Evolutionary conservation across 2,888 invertebrate species (phyloP).

Genomic region (Ennomos quercinarius): DNA sequence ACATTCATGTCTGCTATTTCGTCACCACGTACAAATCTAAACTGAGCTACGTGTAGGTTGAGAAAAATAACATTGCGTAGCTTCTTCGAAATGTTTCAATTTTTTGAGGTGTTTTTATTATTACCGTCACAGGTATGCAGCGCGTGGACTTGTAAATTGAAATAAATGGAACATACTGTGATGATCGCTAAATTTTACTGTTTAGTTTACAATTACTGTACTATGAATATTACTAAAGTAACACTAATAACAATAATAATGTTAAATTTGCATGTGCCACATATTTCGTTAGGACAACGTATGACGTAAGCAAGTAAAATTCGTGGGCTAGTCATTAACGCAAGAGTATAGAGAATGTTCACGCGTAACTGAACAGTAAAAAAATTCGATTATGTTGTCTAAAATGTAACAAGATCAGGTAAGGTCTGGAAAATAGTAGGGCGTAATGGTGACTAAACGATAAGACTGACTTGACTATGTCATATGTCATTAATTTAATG

Average conservation of each 20-base stretch:
- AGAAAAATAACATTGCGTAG: conserved; percentile 6
- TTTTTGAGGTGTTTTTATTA: conserved; percentile 3
- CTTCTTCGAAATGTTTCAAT: conserved; percentile 15
- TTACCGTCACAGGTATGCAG: not conserved
- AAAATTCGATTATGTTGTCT: too few species aligned
- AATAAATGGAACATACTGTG: too few species aligned
- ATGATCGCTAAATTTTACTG: too few species aligned
- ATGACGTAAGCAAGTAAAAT: conserved; percentile 38
- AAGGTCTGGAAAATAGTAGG: too few species aligned
- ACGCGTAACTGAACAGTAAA: conserved; percentile 23
- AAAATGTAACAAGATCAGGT: too few species aligned
- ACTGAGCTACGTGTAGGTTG: conserved; percentile 32
- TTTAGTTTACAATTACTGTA: too few species aligned
- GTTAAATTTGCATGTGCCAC: conserved; percentile 3
- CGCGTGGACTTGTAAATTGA: too few species aligned
- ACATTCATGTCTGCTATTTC: conserved; percentile 30
- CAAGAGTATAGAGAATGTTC: conserved; percentile 40
- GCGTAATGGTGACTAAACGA: too few species aligned
- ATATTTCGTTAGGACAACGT: conserved; percentile 25
- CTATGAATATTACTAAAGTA: too few species aligned
- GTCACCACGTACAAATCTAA: conserved; percentile 29
- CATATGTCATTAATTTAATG: too few species aligned
- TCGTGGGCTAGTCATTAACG: conserved; percentile 57
- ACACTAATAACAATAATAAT: too few species aligned
- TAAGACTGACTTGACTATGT: too few species aligned